A percentile compares a stretch with the other conserved stretches of the same genome.
Conservation (phyloP, 2,888 invertebrate genomes). For the Calameuta filiformis region DNA sequence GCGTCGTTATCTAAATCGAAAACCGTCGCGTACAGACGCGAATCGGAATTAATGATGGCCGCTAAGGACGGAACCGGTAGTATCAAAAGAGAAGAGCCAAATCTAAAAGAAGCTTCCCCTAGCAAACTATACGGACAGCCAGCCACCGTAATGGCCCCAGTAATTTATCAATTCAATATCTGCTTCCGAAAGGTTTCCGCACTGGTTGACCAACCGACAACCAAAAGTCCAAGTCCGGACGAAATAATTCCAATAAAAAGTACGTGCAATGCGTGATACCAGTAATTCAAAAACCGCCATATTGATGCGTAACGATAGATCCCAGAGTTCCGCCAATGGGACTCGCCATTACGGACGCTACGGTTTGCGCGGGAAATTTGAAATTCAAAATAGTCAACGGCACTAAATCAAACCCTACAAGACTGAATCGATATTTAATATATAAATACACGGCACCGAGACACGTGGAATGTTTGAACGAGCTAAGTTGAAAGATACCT, state of each 20-base stretch:
- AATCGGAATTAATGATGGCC: background rate
- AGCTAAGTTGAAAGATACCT: background rate
- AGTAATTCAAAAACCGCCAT: no score
- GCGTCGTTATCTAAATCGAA: constrained; percentile 11
- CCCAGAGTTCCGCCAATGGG: no score
- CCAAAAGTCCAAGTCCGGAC: background rate
- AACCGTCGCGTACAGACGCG: constrained; percentile 21
- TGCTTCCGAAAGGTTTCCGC: background rate
- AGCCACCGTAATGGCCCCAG: background rate
- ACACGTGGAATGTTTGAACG: no score
- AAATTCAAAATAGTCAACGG: no score
- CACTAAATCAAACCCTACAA: no score
- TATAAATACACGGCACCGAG: no score
- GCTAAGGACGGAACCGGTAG: background rate
- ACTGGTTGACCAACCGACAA: background rate
- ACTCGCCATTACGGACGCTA: no score
- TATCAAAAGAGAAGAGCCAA: background rate
- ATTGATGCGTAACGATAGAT: no score
- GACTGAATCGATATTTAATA: no score
- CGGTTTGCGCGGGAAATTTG: no score
- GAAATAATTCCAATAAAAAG: no score
- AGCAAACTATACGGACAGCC: background rate
- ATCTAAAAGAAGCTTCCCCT: background rate
- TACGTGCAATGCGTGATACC: no score
- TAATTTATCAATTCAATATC: constrained; percentile 3